Conservation (phyloP, 2,888 invertebrate species). For the Conchocele bisecta region DNA sequence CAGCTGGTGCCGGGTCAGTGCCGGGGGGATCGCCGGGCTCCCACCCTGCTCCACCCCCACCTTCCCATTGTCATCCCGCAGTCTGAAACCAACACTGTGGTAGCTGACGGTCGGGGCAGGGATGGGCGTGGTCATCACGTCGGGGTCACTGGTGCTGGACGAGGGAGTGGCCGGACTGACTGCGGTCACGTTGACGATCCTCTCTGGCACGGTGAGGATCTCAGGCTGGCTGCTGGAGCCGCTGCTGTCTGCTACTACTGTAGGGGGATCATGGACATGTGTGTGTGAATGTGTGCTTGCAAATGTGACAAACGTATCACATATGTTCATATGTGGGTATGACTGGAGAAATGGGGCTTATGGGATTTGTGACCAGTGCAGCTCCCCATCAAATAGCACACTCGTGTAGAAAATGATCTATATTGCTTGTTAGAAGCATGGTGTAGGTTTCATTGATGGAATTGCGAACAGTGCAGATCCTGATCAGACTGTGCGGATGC, state of each 20-base stretch:
- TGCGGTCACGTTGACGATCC: constrained; percentile 71
- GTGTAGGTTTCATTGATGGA: too few species aligned
- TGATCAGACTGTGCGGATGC: too few species aligned
- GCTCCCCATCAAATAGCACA: too few species aligned
- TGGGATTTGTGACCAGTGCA: too few species aligned
- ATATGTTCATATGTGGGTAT: too few species aligned
- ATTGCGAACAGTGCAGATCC: too few species aligned
- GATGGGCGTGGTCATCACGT: background rate
- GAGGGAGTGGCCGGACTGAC: constrained; percentile 55
- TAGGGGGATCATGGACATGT: too few species aligned
- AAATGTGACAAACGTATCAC: too few species aligned
- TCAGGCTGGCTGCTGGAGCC: constrained; percentile 66
- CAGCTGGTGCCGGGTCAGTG: constrained; percentile 26
- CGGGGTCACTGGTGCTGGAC: constrained; percentile 38
- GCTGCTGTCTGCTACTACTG: constrained; percentile 50
- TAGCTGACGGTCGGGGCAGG: constrained; percentile 34
- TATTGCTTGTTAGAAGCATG: too few species aligned
- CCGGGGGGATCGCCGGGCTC: constrained; percentile 42
- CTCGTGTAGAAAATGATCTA: too few species aligned
- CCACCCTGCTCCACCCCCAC: constrained; percentile 15
- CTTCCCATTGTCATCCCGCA: constrained; percentile 41
- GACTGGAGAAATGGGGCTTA: too few species aligned
- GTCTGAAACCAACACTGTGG: constrained; percentile 41
- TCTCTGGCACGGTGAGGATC: constrained; percentile 74
- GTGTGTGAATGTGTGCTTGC: too few species aligned